These are phyloP conservation scores for Eilema caniola DNA, from an alignment of 2,888 invertebrate genomes.

Conservation along the genomic window DNA sequence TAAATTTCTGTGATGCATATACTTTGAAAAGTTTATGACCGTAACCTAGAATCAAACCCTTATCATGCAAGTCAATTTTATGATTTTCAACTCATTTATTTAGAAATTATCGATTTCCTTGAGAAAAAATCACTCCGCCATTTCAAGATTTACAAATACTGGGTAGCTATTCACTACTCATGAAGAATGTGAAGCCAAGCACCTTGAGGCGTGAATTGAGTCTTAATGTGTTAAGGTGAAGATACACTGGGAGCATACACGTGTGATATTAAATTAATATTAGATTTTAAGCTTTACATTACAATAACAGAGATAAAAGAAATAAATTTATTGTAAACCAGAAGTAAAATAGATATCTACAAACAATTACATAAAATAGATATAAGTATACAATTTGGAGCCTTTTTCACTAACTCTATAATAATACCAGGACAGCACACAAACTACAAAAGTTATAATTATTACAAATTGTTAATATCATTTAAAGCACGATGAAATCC, in stretches of 20 bases:
- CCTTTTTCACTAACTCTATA: too few relatives aligned
- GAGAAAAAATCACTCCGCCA: neutral
- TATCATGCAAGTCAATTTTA: neutral
- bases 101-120: neutral
- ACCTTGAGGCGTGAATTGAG: slow-evolving; percentile 48
- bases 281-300: neutral
- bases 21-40: neutral
- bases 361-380: too few relatives aligned
- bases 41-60: neutral
- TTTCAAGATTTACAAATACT: neutral
- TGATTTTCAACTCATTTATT: neutral
- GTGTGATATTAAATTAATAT: neutral
- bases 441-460: too few relatives aligned
- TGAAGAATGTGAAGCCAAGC: slow-evolving; percentile 12
- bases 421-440: too few relatives aligned
- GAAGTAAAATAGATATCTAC: too few relatives aligned
- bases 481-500: too few relatives aligned
- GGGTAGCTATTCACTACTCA: slow-evolving; percentile 11
- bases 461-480: too few relatives aligned
- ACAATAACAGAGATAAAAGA: neutral
- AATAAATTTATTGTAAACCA: too few relatives aligned
- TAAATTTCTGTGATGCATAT: too few relatives aligned
- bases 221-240: slow-evolving; percentile 28
- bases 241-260: neutral
- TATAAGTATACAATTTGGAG: too few relatives aligned